phyloP scores from a whole-genome alignment of 2,888 invertebrate genomes.

The Brachypalpus laphriformis region DNA sequence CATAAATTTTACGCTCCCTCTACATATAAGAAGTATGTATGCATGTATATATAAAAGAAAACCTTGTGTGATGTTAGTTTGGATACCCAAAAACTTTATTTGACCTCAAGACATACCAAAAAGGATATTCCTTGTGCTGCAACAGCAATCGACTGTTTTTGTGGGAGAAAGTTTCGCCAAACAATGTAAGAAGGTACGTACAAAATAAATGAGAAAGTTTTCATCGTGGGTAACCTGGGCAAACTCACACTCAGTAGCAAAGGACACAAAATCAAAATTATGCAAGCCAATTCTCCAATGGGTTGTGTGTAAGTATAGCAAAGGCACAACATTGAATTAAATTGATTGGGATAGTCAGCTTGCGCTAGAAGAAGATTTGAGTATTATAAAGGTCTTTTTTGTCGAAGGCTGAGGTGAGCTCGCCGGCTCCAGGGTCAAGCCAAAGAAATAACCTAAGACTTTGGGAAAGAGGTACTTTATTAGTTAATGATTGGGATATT shows the following conservation, averaged over 20 bases:
- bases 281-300: constrained; percentile 18
- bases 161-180: neutral
- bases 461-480: no score
- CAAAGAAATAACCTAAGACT: no score
- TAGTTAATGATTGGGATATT: no score
- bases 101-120: constrained; percentile 36
- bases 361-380: constrained; percentile 14
- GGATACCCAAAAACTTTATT: constrained; percentile 41
- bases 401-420: no score
- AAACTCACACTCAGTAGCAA: neutral
- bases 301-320: constrained; percentile 10
- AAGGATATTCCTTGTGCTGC: constrained; percentile 1
- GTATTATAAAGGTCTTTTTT: neutral
- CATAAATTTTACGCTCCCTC: constrained; percentile 19
- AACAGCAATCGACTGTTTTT: neutral
- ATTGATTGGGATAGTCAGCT: constrained; percentile 34
- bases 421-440: no score
- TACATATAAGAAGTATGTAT: constrained; percentile 1
- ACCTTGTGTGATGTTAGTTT: constrained; percentile 31
- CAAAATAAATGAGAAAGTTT: neutral
- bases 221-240: constrained; percentile 8
- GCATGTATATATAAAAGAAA: neutral
- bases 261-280: constrained; percentile 25
- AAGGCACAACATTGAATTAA: constrained; percentile 17
- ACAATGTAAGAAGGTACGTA: neutral